Percentiles rank a stretch among this genome's conserved stretches.
Conservation (phyloP, 2,888 invertebrate genomes). For the Bhutanitis thaidina region DNA sequence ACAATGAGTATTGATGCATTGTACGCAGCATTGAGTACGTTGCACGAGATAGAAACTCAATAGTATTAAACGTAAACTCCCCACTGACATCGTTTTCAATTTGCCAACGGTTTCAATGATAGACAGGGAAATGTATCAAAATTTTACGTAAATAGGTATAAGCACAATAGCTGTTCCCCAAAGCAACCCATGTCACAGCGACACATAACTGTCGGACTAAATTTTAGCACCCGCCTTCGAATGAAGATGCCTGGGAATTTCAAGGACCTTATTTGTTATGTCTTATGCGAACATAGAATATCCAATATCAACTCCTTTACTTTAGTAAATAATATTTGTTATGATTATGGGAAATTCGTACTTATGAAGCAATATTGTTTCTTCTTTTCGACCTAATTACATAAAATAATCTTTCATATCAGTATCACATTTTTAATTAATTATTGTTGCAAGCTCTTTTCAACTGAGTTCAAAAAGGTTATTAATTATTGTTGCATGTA, state of each 20-base stretch:
- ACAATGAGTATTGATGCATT: no score
- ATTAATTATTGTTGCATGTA: no score
- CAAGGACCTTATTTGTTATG: not conserved
- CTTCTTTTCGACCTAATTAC: no score
- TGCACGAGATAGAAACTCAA: not conserved
- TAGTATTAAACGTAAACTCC: slow-evolving; percentile 3
- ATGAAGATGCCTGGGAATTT: not conserved
- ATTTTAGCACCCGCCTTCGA: slow-evolving; percentile 46
- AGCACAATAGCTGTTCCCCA: slow-evolving; percentile 37
- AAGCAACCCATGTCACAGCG: slow-evolving; percentile 65
- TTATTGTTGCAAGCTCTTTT: no score
- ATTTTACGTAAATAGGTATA: slow-evolving; percentile 20
- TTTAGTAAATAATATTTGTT: not conserved
- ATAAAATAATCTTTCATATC: no score
- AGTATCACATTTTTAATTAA: no score
- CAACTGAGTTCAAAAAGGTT: no score
- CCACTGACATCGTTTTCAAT: slow-evolving; percentile 4
- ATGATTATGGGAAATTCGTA: no score
- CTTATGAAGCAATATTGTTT: no score
- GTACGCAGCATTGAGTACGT: no score
- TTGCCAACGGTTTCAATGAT: slow-evolving; percentile 18
- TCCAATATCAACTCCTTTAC: not conserved
- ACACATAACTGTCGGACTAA: slow-evolving; percentile 67
- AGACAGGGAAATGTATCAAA: slow-evolving; percentile 13
- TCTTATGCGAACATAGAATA: not conserved